Evolutionary conservation across 64 coral and sea anemone species (phyloP).

Genomic region (Actinia equina): DNA sequence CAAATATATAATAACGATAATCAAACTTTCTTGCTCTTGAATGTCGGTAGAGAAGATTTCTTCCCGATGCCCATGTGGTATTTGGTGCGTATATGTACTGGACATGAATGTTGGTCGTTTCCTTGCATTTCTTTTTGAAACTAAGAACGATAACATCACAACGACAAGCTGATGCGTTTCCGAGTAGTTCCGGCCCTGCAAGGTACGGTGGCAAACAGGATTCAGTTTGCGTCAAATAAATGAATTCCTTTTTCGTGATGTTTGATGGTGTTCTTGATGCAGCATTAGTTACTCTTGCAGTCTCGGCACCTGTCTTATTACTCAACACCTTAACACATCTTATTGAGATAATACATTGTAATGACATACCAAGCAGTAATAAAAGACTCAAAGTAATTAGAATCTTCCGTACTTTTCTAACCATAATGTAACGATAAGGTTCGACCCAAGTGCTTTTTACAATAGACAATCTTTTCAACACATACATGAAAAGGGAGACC

Average conservation of each 20-base stretch:
- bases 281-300: background rate
- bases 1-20: slow-evolving; percentile 51
- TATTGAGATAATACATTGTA: background rate
- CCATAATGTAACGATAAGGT: background rate
- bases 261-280: background rate
- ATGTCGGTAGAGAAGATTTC: slow-evolving; percentile 32
- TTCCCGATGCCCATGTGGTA: slow-evolving; percentile 38
- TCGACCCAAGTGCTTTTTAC: background rate
- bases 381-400: background rate
- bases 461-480: background rate
- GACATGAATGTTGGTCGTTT: slow-evolving; percentile 10
- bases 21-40: slow-evolving; percentile 8
- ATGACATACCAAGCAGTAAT: background rate
- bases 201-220: slow-evolving; percentile 27
- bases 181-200: background rate
- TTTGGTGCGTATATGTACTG: slow-evolving; percentile 34
- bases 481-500: too few species aligned
- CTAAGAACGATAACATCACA: slow-evolving; percentile 61
- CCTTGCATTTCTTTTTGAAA: slow-evolving; percentile 7
- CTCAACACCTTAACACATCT: background rate
- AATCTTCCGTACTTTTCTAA: background rate
- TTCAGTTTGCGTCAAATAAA: slow-evolving; percentile 43
- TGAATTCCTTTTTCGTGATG: slow-evolving; percentile 25
- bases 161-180: slow-evolving; percentile 30
- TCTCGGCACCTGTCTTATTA: background rate